A percentile compares a stretch with the other conserved stretches of the same genome.
These are phyloP conservation scores for Cyanoderma ruficeps DNA, from an alignment of 2,113 vertebrate genomes.

Conservation along the genomic window DNA sequence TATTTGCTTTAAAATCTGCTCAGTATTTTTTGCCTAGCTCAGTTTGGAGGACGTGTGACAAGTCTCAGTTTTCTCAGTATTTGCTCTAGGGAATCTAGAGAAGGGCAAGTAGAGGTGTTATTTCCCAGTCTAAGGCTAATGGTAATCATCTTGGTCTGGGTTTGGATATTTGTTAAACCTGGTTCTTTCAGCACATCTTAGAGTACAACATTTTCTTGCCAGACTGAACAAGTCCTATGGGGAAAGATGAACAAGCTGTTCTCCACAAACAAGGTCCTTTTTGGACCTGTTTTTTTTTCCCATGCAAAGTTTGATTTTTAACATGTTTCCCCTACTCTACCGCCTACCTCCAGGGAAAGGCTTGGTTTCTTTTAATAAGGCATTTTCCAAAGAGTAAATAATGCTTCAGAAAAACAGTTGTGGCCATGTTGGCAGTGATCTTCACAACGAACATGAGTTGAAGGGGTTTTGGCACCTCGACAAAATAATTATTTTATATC, in stretches of 20 bases:
- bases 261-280: not conserved
- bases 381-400: not conserved
- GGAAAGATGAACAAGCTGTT: not conserved
- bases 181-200: not conserved
- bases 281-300: not conserved
- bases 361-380: not conserved
- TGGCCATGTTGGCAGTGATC: not conserved
- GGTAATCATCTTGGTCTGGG: not conserved
- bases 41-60: not conserved
- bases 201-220: not conserved
- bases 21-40: not conserved
- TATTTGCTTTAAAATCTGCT: not conserved
- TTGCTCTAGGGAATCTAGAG: not conserved
- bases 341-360: not conserved
- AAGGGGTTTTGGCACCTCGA: not conserved
- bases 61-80: not conserved
- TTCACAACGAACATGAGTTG: not conserved
- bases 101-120: not conserved
- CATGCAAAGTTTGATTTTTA: not conserved
- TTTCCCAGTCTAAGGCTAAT: not conserved
- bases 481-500: not conserved
- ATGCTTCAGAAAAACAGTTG: not conserved
- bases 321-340: not conserved
- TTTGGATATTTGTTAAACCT: not conserved
- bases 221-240: not conserved